Evolutionary conservation across 2,113 vertebrate genomes (phyloP), one percentile per base, ranked within the genome.

Genomic region (Fulmarus glacialis): DNA sequence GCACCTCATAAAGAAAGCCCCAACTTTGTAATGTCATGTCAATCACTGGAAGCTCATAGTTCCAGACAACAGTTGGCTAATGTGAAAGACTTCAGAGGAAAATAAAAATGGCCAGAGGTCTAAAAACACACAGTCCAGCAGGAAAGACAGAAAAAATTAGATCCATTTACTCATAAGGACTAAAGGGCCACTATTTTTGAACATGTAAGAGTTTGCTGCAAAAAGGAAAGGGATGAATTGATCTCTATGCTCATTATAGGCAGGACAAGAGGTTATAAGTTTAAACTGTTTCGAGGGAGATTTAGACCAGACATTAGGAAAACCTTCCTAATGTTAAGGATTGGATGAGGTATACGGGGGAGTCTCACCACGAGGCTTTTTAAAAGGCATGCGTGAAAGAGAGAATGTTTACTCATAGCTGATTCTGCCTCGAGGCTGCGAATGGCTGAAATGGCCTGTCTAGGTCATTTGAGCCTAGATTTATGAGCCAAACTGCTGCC

Each of bases 371-470:
- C 7, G 11, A 63, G n/a, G 24, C 1, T 81, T 97, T 91, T 85
- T 47, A 18, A 72, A 94, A 87, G 19, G 11, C 5, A 22, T 71
- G 22, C 5, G 3, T 43, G 64, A 71, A 82, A 93, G 26, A 68
- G 7, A 87, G 42, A 91, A 42, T 36, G 19, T 91, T 97, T 90
- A 72, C 26, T 77, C 34, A n/a, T 40, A 72, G 27, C 16, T 79
- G 79, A 43, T 68, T 94, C 47, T 82, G 36, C 70, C 87, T 87
- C 40, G 48, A 87, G 56, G 83, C 30, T 80, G 56, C 79, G 24
- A 27, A 36, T 60, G 34, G 77, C 23, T 64, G 60, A 79, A 91
- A 90, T 21, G 24, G 21, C 24, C 66, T 74, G 36, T 63, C 56
- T 52, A 67, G 59, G 56, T 87, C 47, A 55, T 75, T 67, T 74